phyloP scores from a whole-genome alignment of 1,140 invertebrate genomes.

The Drosophila arawakana region DNA sequence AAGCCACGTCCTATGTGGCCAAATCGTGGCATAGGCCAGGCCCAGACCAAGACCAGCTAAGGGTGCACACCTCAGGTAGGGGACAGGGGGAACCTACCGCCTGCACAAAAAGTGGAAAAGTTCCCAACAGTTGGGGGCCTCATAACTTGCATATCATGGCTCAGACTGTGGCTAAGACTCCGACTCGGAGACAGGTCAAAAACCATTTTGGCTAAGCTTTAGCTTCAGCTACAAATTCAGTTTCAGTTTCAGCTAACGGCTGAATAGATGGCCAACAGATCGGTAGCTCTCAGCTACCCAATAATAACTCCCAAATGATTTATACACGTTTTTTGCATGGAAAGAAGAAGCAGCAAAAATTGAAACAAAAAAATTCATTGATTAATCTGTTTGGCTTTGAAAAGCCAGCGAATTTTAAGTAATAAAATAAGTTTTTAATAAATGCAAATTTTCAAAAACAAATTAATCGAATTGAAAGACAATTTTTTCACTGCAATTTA shows the following conservation, averaged over 20 bases:
- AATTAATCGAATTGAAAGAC: background rate
- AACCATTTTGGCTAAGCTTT: constrained; percentile 15
- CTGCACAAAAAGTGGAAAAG: constrained; percentile 69
- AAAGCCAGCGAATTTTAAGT: background rate
- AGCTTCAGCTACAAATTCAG: too few species aligned
- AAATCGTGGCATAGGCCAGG: constrained; percentile 39
- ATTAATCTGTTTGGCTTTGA: constrained; percentile 3
- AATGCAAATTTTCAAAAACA: constrained; percentile 9
- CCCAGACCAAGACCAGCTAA: background rate
- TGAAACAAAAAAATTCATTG: background rate
- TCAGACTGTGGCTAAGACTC: background rate
- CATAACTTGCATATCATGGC: constrained; percentile 70
- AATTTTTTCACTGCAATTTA: too few species aligned
- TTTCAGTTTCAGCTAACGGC: too few species aligned
- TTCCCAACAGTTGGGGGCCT: constrained; percentile 77
- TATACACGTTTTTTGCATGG: background rate
- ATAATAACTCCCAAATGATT: constrained; percentile 18
- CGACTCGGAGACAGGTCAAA: constrained; percentile 19
- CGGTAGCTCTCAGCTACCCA: constrained; percentile 30
- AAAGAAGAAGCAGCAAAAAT: background rate
- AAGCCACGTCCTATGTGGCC: constrained; percentile 50
- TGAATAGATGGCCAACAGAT: constrained; percentile 5
- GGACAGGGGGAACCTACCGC: constrained; percentile 16
- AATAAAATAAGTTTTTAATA: too few species aligned
- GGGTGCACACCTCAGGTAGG: background rate